These are phyloP conservation scores for Syrphus vitripennis DNA, from an alignment of 2,888 invertebrate species.

Conservation along the genomic window DNA sequence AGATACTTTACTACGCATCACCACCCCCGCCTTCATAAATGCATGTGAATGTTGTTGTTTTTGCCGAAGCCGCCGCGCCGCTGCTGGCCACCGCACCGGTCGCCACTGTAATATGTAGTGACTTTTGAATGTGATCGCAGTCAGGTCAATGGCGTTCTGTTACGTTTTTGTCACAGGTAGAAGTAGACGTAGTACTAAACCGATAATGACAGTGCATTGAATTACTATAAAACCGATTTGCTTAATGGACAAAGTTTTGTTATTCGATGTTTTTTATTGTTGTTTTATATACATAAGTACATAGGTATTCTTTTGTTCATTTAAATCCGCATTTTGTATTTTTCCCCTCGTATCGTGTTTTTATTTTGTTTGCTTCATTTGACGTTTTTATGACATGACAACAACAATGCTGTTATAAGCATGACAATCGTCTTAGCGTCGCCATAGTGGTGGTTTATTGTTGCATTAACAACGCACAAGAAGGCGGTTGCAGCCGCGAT, in stretches of 20 bases:
- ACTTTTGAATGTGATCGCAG: conserved; percentile 37
- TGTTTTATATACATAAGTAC: background rate
- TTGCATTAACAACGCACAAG: conserved; percentile 57
- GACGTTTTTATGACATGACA: conserved; percentile 56
- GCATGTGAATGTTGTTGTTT: background rate
- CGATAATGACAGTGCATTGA: conserved; percentile 58
- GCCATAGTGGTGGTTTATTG: conserved; percentile 63
- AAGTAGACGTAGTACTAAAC: conserved; percentile 24
- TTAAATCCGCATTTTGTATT: conserved; percentile 30
- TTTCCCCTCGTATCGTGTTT: too few species aligned
- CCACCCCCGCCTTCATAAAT: conserved; percentile 17
- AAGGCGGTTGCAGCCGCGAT: conserved; percentile 60
- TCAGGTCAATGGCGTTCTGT: conserved; percentile 61
- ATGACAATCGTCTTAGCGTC: conserved; percentile 45
- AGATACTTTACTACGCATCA: conserved; percentile 21
- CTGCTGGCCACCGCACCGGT: background rate
- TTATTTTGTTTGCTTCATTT: conserved; percentile 21
- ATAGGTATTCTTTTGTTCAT: conserved; percentile 36
- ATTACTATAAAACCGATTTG: conserved; percentile 66
- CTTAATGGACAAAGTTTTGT: conserved; percentile 58
- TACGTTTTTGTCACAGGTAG: conserved; percentile 55
- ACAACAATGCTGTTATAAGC: conserved; percentile 2
- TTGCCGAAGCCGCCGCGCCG: background rate
- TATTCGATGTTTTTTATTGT: conserved; percentile 38
- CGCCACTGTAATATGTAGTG: background rate